These are phyloP conservation scores for Chrysolina oricalcia DNA, from an alignment of 2,888 invertebrate species.

Conservation along the genomic window DNA sequence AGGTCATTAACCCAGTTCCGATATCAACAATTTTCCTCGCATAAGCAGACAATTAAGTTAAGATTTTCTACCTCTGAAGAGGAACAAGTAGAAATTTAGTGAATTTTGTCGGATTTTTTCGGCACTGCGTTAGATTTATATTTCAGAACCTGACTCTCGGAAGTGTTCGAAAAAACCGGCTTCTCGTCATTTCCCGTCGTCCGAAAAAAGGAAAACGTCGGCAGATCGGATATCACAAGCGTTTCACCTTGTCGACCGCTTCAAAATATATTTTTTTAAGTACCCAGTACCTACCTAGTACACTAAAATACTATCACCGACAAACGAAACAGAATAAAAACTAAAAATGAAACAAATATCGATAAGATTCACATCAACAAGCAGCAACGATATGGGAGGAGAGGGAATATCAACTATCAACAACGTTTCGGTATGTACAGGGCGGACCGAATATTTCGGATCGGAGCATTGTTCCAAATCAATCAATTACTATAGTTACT, in stretches of 20 bases:
- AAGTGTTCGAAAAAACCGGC: neutral
- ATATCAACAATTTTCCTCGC: no score
- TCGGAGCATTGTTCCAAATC: neutral
- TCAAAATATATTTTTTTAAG: slow-evolving; percentile 44
- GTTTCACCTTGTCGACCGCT: slow-evolving; percentile 30
- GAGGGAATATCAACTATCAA: slow-evolving; percentile 48
- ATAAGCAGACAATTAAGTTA: no score
- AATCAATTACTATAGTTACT: neutral
- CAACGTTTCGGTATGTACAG: slow-evolving; percentile 43
- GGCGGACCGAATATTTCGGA: neutral
- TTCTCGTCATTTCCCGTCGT: neutral
- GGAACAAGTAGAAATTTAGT: no score
- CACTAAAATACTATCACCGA: slow-evolving; percentile 39
- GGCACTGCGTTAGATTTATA: neutral
- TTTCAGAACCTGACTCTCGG: neutral
- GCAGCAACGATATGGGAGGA: slow-evolving; percentile 54
- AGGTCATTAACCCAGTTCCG: no score
- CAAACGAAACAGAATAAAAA: slow-evolving; percentile 31
- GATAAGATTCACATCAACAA: slow-evolving; percentile 51
- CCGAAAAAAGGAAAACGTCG: slow-evolving; percentile 4
- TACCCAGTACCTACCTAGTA: slow-evolving; percentile 38
- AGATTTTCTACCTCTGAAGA: no score
- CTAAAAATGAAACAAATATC: slow-evolving; percentile 42
- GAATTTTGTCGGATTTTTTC: no score
- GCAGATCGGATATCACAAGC: slow-evolving; percentile 6